Evolutionary conservation across 2,797 vertebrate species (phyloP).

Genomic region (Sebastes jordani): DNA sequence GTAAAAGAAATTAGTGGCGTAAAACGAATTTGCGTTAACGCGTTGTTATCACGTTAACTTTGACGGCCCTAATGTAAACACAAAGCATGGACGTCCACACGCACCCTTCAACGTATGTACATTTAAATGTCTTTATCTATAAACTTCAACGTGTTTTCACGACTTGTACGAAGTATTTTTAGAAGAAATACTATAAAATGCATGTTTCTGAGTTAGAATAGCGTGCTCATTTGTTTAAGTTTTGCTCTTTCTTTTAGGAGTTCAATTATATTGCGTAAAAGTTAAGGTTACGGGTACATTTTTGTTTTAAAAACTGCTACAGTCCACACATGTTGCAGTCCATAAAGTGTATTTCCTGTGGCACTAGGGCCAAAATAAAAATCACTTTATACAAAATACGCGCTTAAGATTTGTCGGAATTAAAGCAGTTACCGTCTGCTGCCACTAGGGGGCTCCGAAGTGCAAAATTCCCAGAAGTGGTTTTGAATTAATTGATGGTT

Average conservation of each 20-base stretch:
- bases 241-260: not conserved
- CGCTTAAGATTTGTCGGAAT: not conserved
- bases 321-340: not conserved
- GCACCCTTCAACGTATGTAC: no score
- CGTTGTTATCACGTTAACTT: no score
- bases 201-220: not conserved
- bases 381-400: not conserved
- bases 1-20: no score
- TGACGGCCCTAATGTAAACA: no score
- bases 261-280: not conserved
- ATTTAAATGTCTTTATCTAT: no score
- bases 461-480: not conserved
- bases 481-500: not conserved
- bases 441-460: constrained; percentile 37
- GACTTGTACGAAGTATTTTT: not conserved
- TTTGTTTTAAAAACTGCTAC: not conserved
- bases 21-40: no score
- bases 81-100: no score
- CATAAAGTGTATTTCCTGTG: not conserved
- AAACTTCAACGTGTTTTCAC: not conserved
- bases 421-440: not conserved
- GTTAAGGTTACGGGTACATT: not conserved
- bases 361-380: no score
- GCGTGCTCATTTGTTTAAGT: no score
- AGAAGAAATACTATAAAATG: not conserved